Evolutionary conservation across 2,797 vertebrate species (phyloP), one percentile per base, ranked within the genome.

Genomic region (Scleropages formosus): DNA sequence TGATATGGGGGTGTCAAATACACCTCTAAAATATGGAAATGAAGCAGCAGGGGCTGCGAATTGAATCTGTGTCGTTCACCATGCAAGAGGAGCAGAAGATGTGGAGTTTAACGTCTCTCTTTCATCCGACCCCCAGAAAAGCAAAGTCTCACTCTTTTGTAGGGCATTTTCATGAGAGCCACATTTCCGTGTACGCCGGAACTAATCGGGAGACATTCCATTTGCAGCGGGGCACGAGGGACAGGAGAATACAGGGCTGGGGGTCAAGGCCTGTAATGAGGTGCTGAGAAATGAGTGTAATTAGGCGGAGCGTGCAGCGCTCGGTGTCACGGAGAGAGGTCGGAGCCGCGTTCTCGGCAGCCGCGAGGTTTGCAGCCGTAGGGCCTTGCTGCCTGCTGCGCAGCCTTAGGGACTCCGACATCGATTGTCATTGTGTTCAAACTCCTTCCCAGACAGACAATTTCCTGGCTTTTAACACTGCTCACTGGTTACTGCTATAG

Each of bases 211-310:
- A 26, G 64, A n/a, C 69, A 24, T 69, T 69, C 47, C n/a, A 51
- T 16, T 47, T n/a, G 66, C 18, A 47, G 15, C 11, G 11, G 67
- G 10, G 20, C 67, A 24, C 39, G 51, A 39, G 13, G 18, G 46
- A 16, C 27, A 27, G 16, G 15, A 12, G 27, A 22, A 26, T n/a
- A 26, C 1, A 10, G 44, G 24, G 53, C 49, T 1, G 39, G n/a
- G 9, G 26, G 46, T 68, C 47, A 44, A 44, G 49, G 12, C 24
- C 44, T 68, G 49, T 75, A 69, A 68, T 22, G 51, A 75, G 64
- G 24, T 69, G 22, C 12, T 16, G 74, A 56, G 68, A 73, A 69
- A 75, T 60, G 49, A 39, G 65, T 22, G 13, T 68, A 44, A 68
- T 68, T 68, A 4, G 65, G 56, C 20, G 51, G 49, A 12, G 11